Percentiles rank a stretch among this genome's conserved stretches.
phyloP scores from a whole-genome alignment of 2,797 vertebrate genomes.

The Xenentodon cancila region DNA sequence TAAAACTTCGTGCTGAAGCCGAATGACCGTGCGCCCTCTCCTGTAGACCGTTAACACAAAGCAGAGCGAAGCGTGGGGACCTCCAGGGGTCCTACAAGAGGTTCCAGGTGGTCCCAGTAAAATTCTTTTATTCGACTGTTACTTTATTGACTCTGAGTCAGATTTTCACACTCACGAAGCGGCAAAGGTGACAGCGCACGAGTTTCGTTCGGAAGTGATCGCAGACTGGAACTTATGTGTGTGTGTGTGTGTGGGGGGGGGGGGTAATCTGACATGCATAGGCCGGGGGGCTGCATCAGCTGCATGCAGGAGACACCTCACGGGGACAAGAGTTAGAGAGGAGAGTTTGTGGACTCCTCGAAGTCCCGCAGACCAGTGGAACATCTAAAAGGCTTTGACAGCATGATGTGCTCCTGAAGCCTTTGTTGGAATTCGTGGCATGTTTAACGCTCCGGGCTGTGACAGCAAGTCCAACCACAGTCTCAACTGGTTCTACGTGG shows the following conservation, averaged over 20 bases:
- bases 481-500: not conserved
- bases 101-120: not conserved
- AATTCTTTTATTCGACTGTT: not conserved
- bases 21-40: slow-evolving; percentile 66
- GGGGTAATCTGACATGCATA: slow-evolving; percentile 19
- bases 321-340: slow-evolving; percentile 22
- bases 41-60: slow-evolving; percentile 27
- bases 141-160: not conserved
- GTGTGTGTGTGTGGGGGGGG: too few species aligned
- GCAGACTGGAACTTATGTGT: too few species aligned
- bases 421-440: slow-evolving; percentile 20
- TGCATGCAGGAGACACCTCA: not conserved
- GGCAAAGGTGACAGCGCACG: too few species aligned
- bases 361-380: not conserved
- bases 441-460: slow-evolving; percentile 3
- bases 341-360: slow-evolving; percentile 7
- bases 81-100: slow-evolving; percentile 2
- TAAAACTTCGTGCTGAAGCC: slow-evolving; percentile 16
- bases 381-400: slow-evolving; percentile 47
- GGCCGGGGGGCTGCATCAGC: slow-evolving; percentile 10
- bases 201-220: too few species aligned
- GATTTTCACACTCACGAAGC: too few species aligned
- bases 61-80: not conserved
- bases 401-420: slow-evolving; percentile 29
- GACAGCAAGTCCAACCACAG: slow-evolving; percentile 8